Percentiles rank a stretch among this genome's conserved stretches.
These are phyloP conservation scores for Listronotus oregonensis DNA, from an alignment of 1,140 invertebrate genomes.

Conservation along the genomic window DNA sequence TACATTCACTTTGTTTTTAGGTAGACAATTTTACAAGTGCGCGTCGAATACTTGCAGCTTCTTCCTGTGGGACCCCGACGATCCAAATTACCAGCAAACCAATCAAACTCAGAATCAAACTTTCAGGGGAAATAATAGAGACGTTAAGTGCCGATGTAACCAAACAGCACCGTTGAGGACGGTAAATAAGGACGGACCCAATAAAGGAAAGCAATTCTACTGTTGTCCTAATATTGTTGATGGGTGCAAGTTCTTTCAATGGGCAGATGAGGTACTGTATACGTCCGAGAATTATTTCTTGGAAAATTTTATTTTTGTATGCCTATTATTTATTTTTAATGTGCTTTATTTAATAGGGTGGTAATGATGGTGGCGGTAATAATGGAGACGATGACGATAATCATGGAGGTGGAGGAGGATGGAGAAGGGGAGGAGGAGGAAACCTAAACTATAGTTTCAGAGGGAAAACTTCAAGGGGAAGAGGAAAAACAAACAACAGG, in stretches of 20 bases:
- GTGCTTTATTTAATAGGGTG: background rate
- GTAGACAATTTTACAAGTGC: slow-evolving; percentile 78
- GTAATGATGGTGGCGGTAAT: slow-evolving; percentile 14
- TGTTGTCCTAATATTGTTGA: slow-evolving; percentile 70
- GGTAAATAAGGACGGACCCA: slow-evolving; percentile 85
- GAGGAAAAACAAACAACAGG: slow-evolving; percentile 32
- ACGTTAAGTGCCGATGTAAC: slow-evolving; percentile 61
- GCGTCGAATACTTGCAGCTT: slow-evolving; percentile 68
- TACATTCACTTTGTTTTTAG: slow-evolving; percentile 61
- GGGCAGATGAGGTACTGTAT: slow-evolving; percentile 70
- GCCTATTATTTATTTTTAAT: background rate
- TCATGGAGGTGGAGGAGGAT: slow-evolving; percentile 29
- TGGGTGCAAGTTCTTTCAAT: slow-evolving; percentile 87
- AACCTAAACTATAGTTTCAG: slow-evolving; percentile 26
- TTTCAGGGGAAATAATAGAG: background rate
- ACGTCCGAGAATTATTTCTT: too few relatives aligned
- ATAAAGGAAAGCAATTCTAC: slow-evolving; percentile 83
- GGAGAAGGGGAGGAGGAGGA: slow-evolving; percentile 23
- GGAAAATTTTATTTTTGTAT: too few relatives aligned
- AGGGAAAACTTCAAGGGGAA: slow-evolving; percentile 26
- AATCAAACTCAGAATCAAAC: slow-evolving; percentile 34
- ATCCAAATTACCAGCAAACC: slow-evolving; percentile 11
- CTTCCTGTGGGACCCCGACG: slow-evolving; percentile 74
- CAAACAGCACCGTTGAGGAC: slow-evolving; percentile 63
- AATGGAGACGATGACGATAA: slow-evolving; percentile 34